Evolutionary conservation across 2,113 vertebrate species (phyloP).

Genomic region (Oreotrochilus melanogaster): DNA sequence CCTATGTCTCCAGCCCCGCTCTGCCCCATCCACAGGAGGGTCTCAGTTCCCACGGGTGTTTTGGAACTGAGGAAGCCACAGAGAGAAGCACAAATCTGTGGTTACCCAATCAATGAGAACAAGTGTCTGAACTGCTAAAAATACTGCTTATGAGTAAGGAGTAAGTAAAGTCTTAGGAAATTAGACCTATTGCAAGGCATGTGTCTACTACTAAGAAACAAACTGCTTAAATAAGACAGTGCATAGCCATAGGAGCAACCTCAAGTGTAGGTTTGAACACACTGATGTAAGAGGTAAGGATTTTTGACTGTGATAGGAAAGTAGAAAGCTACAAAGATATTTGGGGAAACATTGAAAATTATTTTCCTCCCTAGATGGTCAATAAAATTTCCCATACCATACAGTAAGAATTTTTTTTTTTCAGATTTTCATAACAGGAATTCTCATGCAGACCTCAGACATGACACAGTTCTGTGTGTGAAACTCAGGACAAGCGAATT

Average conservation of each 20-base stretch:
- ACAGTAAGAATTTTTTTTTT: not conserved
- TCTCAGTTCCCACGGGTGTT: not conserved
- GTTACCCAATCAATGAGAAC: not conserved
- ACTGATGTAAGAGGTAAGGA: not conserved
- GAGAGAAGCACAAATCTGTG: not conserved
- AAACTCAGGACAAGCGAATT: not conserved
- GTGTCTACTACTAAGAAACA: not conserved
- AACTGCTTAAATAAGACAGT: not conserved
- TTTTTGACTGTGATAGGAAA: not conserved
- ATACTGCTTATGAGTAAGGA: not conserved
- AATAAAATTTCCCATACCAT: not conserved
- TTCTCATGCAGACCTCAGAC: not conserved
- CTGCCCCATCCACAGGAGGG: not conserved
- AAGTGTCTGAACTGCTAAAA: not conserved
- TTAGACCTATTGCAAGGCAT: not conserved
- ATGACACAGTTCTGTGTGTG: not conserved
- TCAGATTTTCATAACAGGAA: constrained; percentile 1
- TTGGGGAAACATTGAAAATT: not conserved
- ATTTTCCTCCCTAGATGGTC: not conserved
- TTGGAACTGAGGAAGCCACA: not conserved
- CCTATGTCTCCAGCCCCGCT: not conserved
- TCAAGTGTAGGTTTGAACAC: not conserved
- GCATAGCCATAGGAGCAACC: not conserved
- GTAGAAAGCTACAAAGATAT: not conserved
- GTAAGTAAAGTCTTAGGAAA: not conserved